Conservation (phyloP, 2,888 invertebrate genomes). For the Lampropteryx suffumata region DNA sequence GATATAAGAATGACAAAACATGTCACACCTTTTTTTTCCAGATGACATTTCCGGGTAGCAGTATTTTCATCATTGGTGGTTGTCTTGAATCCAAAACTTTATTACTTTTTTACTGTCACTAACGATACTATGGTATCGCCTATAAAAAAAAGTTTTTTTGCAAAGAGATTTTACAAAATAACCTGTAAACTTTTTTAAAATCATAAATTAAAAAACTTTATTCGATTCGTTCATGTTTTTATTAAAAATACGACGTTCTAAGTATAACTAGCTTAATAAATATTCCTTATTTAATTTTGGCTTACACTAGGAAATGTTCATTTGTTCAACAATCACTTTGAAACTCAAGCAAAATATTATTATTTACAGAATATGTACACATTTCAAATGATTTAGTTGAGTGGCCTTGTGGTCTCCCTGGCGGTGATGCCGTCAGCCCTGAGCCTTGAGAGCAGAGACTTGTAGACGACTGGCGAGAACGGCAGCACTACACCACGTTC, state of each 20-base stretch:
- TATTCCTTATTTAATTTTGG: no score
- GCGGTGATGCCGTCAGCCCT: slow-evolving; percentile 90
- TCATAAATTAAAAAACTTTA: background rate
- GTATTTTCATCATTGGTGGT: slow-evolving; percentile 77
- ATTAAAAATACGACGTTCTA: slow-evolving; percentile 7
- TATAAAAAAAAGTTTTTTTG: background rate
- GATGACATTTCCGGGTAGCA: slow-evolving; percentile 77
- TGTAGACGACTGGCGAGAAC: slow-evolving; percentile 95
- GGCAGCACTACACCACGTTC: slow-evolving; percentile 96
- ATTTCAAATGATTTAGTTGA: slow-evolving; percentile 46
- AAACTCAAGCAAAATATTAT: slow-evolving; percentile 3
- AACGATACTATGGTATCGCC: background rate
- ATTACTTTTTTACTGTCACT: slow-evolving; percentile 37
- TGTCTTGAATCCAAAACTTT: slow-evolving; percentile 66
- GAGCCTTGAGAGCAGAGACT: slow-evolving; percentile 94
- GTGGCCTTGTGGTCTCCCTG: slow-evolving; percentile 60
- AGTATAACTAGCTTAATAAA: no score
- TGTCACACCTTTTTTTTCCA: slow-evolving; percentile 83
- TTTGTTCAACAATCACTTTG: slow-evolving; percentile 2
- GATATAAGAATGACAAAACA: slow-evolving; percentile 75
- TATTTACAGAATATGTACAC: slow-evolving; percentile 24
- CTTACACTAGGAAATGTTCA: no score
- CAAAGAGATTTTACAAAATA: background rate
- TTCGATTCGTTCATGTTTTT: slow-evolving; percentile 19
- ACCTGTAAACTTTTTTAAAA: background rate